phyloP scores from a whole-genome alignment of 2,888 invertebrate genomes.

The Polietes domitor region DNA sequence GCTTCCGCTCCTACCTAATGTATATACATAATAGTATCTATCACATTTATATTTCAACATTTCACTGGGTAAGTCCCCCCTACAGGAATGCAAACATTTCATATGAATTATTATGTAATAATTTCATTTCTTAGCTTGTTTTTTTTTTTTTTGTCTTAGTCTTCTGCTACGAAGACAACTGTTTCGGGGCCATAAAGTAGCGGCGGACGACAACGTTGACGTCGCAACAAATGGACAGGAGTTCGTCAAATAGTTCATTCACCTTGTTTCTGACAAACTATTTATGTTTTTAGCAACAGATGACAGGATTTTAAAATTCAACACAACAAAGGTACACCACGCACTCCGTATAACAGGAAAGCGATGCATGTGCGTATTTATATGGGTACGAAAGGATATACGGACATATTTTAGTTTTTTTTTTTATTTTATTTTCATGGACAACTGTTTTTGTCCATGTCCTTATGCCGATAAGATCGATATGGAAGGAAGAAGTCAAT shows the following conservation, averaged over 20 bases:
- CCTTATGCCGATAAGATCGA: neutral
- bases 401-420: neutral
- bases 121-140: neutral
- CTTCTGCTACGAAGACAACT: neutral
- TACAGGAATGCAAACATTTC: neutral
- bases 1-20: neutral
- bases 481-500: constrained; percentile 44
- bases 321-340: neutral
- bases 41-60: no score
- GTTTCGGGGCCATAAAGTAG: neutral
- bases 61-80: neutral
- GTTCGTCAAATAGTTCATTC: constrained; percentile 65
- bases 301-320: constrained; percentile 56
- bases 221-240: constrained; percentile 26
- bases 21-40: neutral
- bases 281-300: constrained; percentile 56
- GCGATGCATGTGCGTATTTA: neutral
- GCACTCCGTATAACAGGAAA: neutral
- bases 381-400: neutral
- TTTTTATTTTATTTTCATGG: no score
- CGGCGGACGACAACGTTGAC: neutral
- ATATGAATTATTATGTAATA: constrained; percentile 30
- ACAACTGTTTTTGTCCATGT: constrained; percentile 26
- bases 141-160: neutral
- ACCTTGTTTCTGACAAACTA: constrained; percentile 37